Percentiles rank a stretch among this genome's conserved stretches.
phyloP scores from a whole-genome alignment of 2,888 invertebrate species.

The Bugula neritina region DNA sequence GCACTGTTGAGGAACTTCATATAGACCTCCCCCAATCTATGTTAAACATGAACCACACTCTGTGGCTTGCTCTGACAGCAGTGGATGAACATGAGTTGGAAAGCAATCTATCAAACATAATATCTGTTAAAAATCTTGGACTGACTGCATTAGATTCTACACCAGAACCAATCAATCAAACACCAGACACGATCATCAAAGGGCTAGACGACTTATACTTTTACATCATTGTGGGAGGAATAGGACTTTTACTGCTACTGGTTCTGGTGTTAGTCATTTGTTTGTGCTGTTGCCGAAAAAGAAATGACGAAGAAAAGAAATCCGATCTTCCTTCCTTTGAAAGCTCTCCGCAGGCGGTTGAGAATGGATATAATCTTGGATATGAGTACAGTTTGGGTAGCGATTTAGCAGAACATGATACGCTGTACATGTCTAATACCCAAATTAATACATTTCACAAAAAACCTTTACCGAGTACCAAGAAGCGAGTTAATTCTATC shows the following conservation, averaged over 20 bases:
- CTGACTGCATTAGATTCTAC: not conserved
- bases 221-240: not conserved
- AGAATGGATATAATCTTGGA: no score
- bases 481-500: not conserved
- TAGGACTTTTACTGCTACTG: not conserved
- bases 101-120: slow-evolving; percentile 4
- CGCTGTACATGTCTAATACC: not conserved
- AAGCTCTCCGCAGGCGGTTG: not conserved
- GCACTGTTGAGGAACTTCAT: not conserved
- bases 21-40: not conserved
- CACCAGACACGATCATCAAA: slow-evolving; percentile 17
- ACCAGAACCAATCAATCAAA: not conserved
- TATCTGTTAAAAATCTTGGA: not conserved
- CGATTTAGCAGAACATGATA: not conserved
- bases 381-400: not conserved
- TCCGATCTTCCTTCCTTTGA: not conserved
- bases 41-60: not conserved
- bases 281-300: not conserved
- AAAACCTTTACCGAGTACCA: slow-evolving; percentile 6
- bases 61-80: not conserved
- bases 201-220: not conserved
- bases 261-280: not conserved
- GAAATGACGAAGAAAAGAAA: not conserved
- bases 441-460: not conserved
- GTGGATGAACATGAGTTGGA: slow-evolving; percentile 9